Base-by-base conservation (phyloP, 2,113 vertebrate species). In the Canis aureus region DNA sequence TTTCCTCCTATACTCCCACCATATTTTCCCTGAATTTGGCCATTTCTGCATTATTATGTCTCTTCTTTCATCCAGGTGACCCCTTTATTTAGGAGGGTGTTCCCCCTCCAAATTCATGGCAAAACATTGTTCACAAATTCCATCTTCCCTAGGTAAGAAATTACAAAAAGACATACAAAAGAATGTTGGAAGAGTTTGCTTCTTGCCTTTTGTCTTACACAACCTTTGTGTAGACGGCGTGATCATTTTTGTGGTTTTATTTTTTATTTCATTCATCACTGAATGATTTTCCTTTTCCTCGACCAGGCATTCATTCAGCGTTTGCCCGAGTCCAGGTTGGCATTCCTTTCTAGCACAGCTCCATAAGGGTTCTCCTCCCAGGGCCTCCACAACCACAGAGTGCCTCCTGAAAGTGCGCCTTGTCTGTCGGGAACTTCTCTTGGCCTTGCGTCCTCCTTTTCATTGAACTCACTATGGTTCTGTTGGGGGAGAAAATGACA, bases 171-270 rank as follows among this genome's bases (percentile, higher is more conserved):
- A 9, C 38, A 4, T 5, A 57, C 19, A 91, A 78, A 78, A 29
- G 25, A 43, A 86, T 66, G 23, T 73, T 91, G 13, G 55, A 49
- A 64, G 25, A 69, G 49, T 64, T 69, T 95, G 20, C 17, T 43
- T 32, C 22, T 85, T 49, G 11, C 11, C 53, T 91, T 97, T 90
- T 71, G 15, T 69, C 78, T 66, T 84, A 74, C n/a, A 73, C 6
- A 80, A 38, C 32, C 53, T 64, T 85, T 51, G 9, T 27, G 38
- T 20, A 43, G 19, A 81, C n/a, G 13, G 35, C 25, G 4, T 20
- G 20, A 82, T 57, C 16, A 1, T 29, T 66, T 87, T 76, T 8
- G 29, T 78, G 49, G 73, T 49, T 51, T 51, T 78, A 51, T 51
- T 85, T 43, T 76, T 89, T 38, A 55, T 79, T 79, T 78, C 43